Evolutionary conservation across 2,888 invertebrate genomes (phyloP).

Genomic region (Cephus nigrinus): DNA sequence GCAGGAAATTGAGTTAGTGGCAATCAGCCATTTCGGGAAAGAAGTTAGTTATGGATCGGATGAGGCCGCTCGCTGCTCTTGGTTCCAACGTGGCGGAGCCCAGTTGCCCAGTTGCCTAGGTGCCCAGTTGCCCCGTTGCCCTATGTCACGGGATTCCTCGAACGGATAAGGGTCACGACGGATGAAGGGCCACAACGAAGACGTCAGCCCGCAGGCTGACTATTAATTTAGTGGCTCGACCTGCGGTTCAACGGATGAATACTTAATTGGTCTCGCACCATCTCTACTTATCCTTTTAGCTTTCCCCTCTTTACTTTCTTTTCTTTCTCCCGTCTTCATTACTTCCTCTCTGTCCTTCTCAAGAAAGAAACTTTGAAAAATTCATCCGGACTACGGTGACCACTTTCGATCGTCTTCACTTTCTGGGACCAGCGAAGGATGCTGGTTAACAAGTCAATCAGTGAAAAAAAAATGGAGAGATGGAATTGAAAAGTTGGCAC

Average conservation of each 20-base stretch:
- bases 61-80: neutral
- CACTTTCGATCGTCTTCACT: neutral
- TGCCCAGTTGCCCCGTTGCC: too few relatives aligned
- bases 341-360: neutral
- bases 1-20: neutral
- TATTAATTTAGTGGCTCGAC: neutral
- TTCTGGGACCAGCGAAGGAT: neutral
- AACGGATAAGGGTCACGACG: conserved; percentile 5
- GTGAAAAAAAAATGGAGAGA: neutral
- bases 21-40: neutral
- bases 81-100: neutral
- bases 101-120: too few relatives aligned
- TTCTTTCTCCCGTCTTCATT: neutral
- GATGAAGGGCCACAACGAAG: neutral
- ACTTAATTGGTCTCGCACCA: conserved; percentile 1
- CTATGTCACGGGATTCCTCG: conserved; percentile 8
- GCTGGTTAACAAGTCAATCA: neutral
- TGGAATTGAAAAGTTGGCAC: neutral
- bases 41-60: neutral
- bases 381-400: neutral
- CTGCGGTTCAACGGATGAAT: neutral
- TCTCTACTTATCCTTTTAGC: conserved; percentile 8
- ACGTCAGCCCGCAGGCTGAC: neutral
- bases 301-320: neutral
- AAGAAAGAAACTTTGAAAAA: neutral